phyloP scores from a whole-genome alignment of 2,888 invertebrate species.

The Ptychoptera albimana region DNA sequence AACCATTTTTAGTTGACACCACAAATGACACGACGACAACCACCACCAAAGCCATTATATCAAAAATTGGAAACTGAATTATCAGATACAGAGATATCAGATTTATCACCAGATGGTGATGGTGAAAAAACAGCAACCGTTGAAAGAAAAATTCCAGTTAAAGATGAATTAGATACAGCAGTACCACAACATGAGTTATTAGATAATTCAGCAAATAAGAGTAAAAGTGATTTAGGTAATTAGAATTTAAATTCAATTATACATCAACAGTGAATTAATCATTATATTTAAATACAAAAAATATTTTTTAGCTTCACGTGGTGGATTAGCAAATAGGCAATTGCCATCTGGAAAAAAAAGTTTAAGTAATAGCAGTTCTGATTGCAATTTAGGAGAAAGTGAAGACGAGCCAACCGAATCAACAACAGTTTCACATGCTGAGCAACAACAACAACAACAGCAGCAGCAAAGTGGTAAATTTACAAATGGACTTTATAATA shows the following conservation, averaged over 20 bases:
- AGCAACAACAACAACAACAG: constrained; percentile 13
- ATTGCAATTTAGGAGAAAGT: constrained; percentile 63
- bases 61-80: constrained; percentile 56
- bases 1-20: constrained; percentile 44
- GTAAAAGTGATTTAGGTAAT: constrained; percentile 59
- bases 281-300: too few relatives aligned
- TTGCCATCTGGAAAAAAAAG: constrained; percentile 40
- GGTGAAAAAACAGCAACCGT: constrained; percentile 56
- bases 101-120: constrained; percentile 59
- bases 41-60: constrained; percentile 52
- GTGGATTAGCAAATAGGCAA: constrained; percentile 57
- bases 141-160: constrained; percentile 48
- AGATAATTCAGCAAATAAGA: constrained; percentile 71
- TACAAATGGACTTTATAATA: too few relatives aligned
- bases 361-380: constrained; percentile 46
- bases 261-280: too few relatives aligned
- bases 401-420: constrained; percentile 35
- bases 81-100: constrained; percentile 75
- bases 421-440: constrained; percentile 35
- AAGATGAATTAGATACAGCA: constrained; percentile 69
- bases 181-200: constrained; percentile 77
- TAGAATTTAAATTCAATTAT: too few relatives aligned
- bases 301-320: constrained; percentile 44
- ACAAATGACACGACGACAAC: constrained; percentile 54
- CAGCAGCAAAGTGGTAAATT: constrained; percentile 1